Base-by-base conservation (phyloP, 2,797 vertebrate genomes). In the Carcharodon carcharias region DNA sequence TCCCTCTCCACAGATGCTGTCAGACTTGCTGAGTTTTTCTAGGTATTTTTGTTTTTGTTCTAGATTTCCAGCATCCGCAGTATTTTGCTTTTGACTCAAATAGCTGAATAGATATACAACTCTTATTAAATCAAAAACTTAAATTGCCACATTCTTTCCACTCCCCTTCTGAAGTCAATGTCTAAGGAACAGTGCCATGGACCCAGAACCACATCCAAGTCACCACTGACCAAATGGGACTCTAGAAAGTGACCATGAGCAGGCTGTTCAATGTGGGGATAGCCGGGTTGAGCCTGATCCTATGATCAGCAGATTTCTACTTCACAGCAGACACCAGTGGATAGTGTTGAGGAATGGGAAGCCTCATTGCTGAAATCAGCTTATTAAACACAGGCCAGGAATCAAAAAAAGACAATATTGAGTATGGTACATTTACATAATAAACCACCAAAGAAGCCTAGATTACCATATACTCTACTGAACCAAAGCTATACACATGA, bases 401-500 rank as follows among this genome's bases (percentile, higher is more conserved):
- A 67, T 71, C 69, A 28, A 77, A 31, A 77, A 77, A 28, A 77
- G 71, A 77, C 31, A 77, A 35, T 85, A 85, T 45, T 85, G 82
- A 82, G 14, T 45, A 6, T 23, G 21, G 45, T 85, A 85, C 21
- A 85, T 45, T 85, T 85, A 85, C 40, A 77, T 9, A 88, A 88
- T 54, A 88, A 28, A 50, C 45, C 45, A 56, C 14, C 31, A 63
- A 61, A 91, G 31, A 35, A n/a, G 28, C 12, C 58, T 63, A 35
- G 31, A n/a, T 89, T 56, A 50, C 80, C 40, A 61, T 12, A 58
- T 58, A 12, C 18, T 63, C 40, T 85, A 85, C n/a, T 40, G n/a
- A 93, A 45, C n/a, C 63, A 93, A 18, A 93, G 21, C 91, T 93
- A n/a, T 45, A 93, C 35, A 92, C 31, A 93, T 45, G 91, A 45